Conservation (phyloP, 2,113 vertebrate species). For the Nerophis lumbriciformis region DNA sequence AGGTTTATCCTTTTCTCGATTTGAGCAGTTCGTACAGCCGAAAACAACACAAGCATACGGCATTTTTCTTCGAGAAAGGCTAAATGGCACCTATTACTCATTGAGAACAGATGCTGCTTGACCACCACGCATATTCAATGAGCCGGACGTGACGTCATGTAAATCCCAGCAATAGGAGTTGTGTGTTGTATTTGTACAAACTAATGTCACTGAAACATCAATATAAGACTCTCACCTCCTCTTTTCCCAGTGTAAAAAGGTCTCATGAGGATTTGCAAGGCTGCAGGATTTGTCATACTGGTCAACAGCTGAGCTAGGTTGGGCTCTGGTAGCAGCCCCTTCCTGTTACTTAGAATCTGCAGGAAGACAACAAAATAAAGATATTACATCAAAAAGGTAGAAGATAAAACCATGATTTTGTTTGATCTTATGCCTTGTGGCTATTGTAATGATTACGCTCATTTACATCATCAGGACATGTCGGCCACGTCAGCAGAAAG, state of each 20-base stretch:
- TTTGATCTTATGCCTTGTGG: slow-evolving; percentile 39
- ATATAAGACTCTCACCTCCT: slow-evolving; percentile 55
- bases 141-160: no score
- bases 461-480: slow-evolving; percentile 55
- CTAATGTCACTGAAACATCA: no score
- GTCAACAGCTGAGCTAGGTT: slow-evolving; percentile 90
- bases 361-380: not conserved
- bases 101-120: no score
- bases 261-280: slow-evolving; percentile 89
- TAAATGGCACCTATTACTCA: no score
- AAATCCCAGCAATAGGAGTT: no score
- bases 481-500: slow-evolving; percentile 48
- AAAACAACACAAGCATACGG: no score
- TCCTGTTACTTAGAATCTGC: slow-evolving; percentile 88
- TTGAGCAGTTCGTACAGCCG: no score
- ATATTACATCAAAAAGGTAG: slow-evolving; percentile 13
- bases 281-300: slow-evolving; percentile 90
- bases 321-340: slow-evolving; percentile 91
- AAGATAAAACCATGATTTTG: slow-evolving; percentile 15
- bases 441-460: slow-evolving; percentile 45
- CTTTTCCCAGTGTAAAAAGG: slow-evolving; percentile 83
- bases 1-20: no score
- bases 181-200: no score
- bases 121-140: no score
- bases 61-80: no score